Evolutionary conservation across 2,797 vertebrate species (phyloP), one percentile per base, ranked within the genome.

Genomic region (Hypotaenidia philippensis): DNA sequence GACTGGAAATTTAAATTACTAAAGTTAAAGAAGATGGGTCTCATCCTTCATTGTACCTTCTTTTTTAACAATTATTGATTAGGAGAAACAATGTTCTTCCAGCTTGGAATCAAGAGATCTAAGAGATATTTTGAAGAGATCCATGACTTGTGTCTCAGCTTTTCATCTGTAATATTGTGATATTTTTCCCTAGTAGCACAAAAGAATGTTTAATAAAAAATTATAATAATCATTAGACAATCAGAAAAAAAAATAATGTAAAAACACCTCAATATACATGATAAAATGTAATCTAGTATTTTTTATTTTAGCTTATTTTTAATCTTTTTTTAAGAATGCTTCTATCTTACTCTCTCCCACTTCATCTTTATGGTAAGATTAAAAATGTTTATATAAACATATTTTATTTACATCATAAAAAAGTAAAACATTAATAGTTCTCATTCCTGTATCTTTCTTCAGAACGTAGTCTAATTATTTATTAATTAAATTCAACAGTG

Each of bases 371-470:
- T 10, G n/a, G 12, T 23, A 68, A 52, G 2, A 59, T 22, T 7
- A 53, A 40, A 2, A 50, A 29, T 7, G 1, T 52, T 76, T 70
- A 8, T 6, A 23, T 18, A 1, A 68, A 59, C 61, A 29, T 19
- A 45, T 80, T 77, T 45, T 21, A 45, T 80, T 77, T 45, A 38
- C 60, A 31, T 40, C 13, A 49, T 49, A 44, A 53, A 74, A 34
- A 10, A 32, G 1, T 31, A 36, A 13, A 1, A 31, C 3, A 2
- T 25, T 19, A 32, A 7, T 55, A 56, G 6, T 29, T 52, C 6
- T 50, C 40, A 74, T 61, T 69, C 4, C 10, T 85, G 3, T 49
- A 18, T 50, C 22, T 83, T 47, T 65, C 34, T 69, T 52, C 50
- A 52, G 21, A 55, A 47, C 1, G 44, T 8, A 56, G 29, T n/a